Conservation (phyloP, 2,888 invertebrate species). For the Cynaeus angustus region DNA sequence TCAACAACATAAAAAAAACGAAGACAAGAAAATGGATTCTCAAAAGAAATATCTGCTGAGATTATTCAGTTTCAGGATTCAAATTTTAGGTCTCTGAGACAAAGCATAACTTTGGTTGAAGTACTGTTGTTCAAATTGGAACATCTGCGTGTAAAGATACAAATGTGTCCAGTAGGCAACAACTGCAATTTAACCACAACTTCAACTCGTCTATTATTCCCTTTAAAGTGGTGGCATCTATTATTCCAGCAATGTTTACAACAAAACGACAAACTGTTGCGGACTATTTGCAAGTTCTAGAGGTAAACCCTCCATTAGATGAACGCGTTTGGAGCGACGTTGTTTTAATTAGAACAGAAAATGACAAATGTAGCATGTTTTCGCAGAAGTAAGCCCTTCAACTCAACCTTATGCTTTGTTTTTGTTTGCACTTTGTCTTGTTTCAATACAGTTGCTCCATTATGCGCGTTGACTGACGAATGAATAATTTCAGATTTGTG, state of each 20-base stretch:
- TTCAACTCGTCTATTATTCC: slow-evolving; percentile 35
- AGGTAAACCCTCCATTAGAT: slow-evolving; percentile 36
- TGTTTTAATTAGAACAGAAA: slow-evolving; percentile 48
- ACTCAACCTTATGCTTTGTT: slow-evolving; percentile 25
- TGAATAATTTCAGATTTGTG: slow-evolving; percentile 38
- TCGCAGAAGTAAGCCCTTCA: slow-evolving; percentile 24
- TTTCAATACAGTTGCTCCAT: slow-evolving; percentile 35
- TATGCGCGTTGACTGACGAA: slow-evolving; percentile 26
- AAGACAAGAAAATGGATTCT: too few species aligned
- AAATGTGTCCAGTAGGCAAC: slow-evolving; percentile 30
- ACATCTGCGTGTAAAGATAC: slow-evolving; percentile 30
- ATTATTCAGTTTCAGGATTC: too few species aligned
- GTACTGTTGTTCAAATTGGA: neutral
- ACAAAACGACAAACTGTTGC: slow-evolving; percentile 44
- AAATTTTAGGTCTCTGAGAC: too few species aligned
- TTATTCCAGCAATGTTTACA: slow-evolving; percentile 35
- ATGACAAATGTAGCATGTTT: slow-evolving; percentile 45
- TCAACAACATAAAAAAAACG: slow-evolving; percentile 22
- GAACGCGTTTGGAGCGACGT: slow-evolving; percentile 32
- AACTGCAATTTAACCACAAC: slow-evolving; percentile 38
- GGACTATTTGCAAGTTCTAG: slow-evolving; percentile 31
- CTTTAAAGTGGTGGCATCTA: slow-evolving; percentile 37
- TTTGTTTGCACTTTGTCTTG: slow-evolving; percentile 32
- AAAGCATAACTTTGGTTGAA: too few species aligned
- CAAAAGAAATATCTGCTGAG: too few species aligned